A percentile compares a stretch with the other conserved stretches of the same genome.
These are phyloP conservation scores for Panorpa germanica DNA, from an alignment of 2,888 invertebrate genomes.

Conservation along the genomic window DNA sequence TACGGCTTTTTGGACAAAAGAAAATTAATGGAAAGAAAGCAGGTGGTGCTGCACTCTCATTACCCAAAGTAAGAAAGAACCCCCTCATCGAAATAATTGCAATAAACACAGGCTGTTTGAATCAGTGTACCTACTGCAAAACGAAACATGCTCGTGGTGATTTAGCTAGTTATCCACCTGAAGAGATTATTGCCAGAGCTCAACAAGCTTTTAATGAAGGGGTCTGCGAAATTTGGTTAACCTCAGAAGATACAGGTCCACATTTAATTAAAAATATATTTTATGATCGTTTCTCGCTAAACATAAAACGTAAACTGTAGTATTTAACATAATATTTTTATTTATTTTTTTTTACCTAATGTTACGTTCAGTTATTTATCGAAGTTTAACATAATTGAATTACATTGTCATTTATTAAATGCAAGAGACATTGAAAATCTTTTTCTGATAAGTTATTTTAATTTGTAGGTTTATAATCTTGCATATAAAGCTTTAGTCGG, in stretches of 20 bases:
- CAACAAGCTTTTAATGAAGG: slow-evolving; percentile 77
- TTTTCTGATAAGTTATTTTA: no score
- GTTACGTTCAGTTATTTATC: no score
- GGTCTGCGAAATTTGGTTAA: slow-evolving; percentile 92
- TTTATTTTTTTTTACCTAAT: no score
- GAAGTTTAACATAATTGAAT: no score
- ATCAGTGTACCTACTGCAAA: slow-evolving; percentile 98
- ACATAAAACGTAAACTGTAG: no score
- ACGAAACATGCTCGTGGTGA: slow-evolving; percentile 95
- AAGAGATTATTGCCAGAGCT: slow-evolving; percentile 77
- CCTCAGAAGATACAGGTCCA: slow-evolving; percentile 90
- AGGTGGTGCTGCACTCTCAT: slow-evolving; percentile 69
- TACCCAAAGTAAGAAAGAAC: slow-evolving; percentile 92
- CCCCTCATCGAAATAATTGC: slow-evolving; percentile 94
- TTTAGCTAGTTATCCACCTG: slow-evolving; percentile 81
- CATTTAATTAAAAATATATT: no score
- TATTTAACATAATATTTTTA: no score
- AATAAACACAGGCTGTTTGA: slow-evolving; percentile 90
- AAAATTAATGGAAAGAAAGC: slow-evolving; percentile 57
- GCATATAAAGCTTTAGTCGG: no score
- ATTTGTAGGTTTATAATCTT: no score
- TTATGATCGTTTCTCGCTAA: no score
- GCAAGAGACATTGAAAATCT: no score
- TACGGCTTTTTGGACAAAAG: slow-evolving; percentile 63
- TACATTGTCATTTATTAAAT: no score